Conservation (phyloP, 2,888 invertebrate species). For the Orthosia gracilis region DNA sequence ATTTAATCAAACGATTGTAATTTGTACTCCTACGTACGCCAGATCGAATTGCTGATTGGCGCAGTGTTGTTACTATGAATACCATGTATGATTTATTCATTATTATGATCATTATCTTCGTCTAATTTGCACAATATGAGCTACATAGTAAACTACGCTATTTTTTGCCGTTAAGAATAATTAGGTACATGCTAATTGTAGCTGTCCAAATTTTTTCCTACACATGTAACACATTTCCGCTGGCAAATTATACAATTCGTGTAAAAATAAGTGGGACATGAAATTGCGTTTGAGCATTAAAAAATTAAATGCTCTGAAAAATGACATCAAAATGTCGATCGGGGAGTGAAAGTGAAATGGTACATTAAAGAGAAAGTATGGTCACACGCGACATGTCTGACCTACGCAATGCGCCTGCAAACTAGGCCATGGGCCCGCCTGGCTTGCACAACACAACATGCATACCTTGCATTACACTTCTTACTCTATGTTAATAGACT, state of each 20-base stretch:
- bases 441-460: conserved; percentile 77
- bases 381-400: conserved; percentile 81
- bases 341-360: conserved; percentile 83
- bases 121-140: conserved; percentile 33
- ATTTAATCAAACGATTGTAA: conserved; percentile 63
- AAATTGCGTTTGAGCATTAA: conserved; percentile 39
- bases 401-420: conserved; percentile 86
- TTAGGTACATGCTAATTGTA: conserved; percentile 28
- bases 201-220: conserved; percentile 18
- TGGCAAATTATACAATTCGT: conserved; percentile 19
- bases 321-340: conserved; percentile 62
- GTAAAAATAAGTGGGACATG: neutral
- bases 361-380: conserved; percentile 83
- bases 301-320: conserved; percentile 45
- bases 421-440: conserved; percentile 84
- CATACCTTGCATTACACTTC: conserved; percentile 72
- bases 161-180: conserved; percentile 38
- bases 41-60: conserved; percentile 61
- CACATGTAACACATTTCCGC: conserved; percentile 23
- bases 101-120: conserved; percentile 33
- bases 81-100: conserved; percentile 39
- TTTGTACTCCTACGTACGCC: conserved; percentile 53
- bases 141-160: neutral
- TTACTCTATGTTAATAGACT: conserved; percentile 65
- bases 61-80: conserved; percentile 37